Conservation (phyloP, 23 tunicate species). For the Trididemnum clinides region DNA sequence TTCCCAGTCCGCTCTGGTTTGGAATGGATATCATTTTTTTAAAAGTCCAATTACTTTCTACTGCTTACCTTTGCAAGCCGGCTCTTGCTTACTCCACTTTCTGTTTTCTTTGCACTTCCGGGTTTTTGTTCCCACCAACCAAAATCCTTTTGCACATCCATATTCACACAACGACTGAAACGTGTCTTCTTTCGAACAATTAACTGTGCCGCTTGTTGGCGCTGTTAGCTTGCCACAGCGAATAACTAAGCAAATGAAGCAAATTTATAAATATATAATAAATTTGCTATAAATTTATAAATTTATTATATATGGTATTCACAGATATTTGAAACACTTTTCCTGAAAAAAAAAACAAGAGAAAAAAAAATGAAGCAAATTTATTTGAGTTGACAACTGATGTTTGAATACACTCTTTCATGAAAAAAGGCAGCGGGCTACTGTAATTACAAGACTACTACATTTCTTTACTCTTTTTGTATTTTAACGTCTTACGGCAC, state of each 20-base stretch:
- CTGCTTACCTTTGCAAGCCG: slow-evolving; percentile 78
- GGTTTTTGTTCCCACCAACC: slow-evolving; percentile 31
- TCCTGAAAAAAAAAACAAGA: no score
- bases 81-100: slow-evolving; percentile 60
- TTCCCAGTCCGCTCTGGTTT: not conserved
- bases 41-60: not conserved
- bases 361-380: no score
- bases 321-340: no score
- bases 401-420: no score
- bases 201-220: slow-evolving; percentile 58
- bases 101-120: slow-evolving; percentile 60
- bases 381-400: no score
- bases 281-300: no score
- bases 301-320: no score
- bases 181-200: slow-evolving; percentile 59
- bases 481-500: no score
- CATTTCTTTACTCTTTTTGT: no score
- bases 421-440: no score
- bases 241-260: slow-evolving; percentile 30
- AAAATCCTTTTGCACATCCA: slow-evolving; percentile 57
- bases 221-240: slow-evolving; percentile 61
- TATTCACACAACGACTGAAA: slow-evolving; percentile 63
- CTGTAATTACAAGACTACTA: no score
- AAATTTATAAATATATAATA: no score
- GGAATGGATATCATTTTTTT: not conserved